Evolutionary conservation across 2,888 invertebrate genomes (phyloP).

Genomic region (Pristionchus entomophagus): DNA sequence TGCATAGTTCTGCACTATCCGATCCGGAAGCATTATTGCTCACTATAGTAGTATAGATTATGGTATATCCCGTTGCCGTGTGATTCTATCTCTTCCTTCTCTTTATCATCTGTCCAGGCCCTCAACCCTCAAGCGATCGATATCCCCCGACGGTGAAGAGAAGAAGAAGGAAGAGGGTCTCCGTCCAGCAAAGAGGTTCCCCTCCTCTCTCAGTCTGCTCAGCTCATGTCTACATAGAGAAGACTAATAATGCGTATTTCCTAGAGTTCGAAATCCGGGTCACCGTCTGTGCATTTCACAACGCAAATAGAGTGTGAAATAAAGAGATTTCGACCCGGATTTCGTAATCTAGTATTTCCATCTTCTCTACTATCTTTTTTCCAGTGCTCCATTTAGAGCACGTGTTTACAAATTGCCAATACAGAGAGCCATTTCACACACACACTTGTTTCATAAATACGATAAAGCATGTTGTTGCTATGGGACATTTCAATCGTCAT

Average conservation of each 20-base stretch:
- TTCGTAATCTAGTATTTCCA: too few species aligned
- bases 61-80: neutral
- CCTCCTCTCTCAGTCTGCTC: slow-evolving; percentile 44
- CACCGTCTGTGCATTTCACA: too few species aligned
- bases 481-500: too few species aligned
- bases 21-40: too few species aligned
- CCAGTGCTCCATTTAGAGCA: slow-evolving; percentile 14
- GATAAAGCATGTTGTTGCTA: neutral
- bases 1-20: too few species aligned
- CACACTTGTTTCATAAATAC: neutral
- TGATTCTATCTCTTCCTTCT: neutral
- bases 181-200: neutral
- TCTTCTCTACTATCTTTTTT: slow-evolving; percentile 30
- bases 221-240: slow-evolving; percentile 44
- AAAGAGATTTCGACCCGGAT: too few species aligned
- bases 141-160: slow-evolving; percentile 43
- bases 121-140: slow-evolving; percentile 40
- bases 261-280: too few species aligned
- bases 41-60: neutral
- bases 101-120: slow-evolving; percentile 35
- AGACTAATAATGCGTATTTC: slow-evolving; percentile 41
- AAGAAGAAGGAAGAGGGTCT: slow-evolving; percentile 41
- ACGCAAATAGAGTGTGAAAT: too few species aligned
- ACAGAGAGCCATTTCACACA: slow-evolving; percentile 20
- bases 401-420: slow-evolving; percentile 26